Evolutionary conservation across 92 coral and sea anemone species (phyloP).

Genomic region (Pocillopora grandis): DNA sequence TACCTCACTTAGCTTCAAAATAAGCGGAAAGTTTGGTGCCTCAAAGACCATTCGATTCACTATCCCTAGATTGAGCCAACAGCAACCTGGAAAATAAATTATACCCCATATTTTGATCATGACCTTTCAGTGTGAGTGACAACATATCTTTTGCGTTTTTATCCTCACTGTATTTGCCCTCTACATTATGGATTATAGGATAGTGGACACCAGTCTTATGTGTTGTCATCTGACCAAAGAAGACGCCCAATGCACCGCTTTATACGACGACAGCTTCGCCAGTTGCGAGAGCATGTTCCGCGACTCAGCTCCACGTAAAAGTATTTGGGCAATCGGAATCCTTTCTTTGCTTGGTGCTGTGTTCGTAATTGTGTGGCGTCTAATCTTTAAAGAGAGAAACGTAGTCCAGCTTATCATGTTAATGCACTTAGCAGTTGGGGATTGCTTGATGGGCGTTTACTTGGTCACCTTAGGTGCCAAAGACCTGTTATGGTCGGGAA

Average conservation of each 20-base stretch:
- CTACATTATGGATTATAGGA: neutral
- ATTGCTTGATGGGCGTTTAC: constrained; percentile 15
- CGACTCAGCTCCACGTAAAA: neutral
- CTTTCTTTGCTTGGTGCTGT: neutral
- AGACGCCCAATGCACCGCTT: neutral
- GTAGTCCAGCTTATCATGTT: constrained; percentile 1
- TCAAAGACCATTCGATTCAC: too few species aligned
- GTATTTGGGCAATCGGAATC: neutral
- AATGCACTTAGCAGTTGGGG: constrained; percentile 2
- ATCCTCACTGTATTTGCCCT: neutral
- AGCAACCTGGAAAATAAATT: too few species aligned
- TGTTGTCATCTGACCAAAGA: neutral
- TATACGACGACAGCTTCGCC: neutral
- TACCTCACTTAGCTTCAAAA: too few species aligned
- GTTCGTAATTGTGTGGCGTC: neutral
- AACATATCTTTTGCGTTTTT: too few species aligned
- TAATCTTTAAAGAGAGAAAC: neutral
- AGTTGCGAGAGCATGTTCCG: constrained; percentile 1
- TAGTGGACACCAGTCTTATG: neutral
- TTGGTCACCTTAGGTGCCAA: neutral
- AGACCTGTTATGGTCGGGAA: neutral
- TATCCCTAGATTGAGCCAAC: too few species aligned
- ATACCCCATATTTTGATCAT: too few species aligned
- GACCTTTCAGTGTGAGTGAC: neutral
- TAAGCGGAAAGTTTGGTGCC: too few species aligned